Evolutionary conservation across 2,888 invertebrate species (phyloP).

Genomic region (Noctua comes): DNA sequence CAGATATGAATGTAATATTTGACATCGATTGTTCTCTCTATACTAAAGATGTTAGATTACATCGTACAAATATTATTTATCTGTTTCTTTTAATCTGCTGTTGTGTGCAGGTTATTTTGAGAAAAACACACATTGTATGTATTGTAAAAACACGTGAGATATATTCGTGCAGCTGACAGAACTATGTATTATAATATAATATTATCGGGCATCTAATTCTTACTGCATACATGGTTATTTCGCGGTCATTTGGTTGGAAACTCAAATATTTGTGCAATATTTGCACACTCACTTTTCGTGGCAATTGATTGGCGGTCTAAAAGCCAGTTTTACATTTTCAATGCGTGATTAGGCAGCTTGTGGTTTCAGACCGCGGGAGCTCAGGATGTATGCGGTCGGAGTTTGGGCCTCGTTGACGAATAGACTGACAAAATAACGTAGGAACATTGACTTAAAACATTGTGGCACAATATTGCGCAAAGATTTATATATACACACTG

Average conservation of each 20-base stretch:
- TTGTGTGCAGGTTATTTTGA: constrained; percentile 25
- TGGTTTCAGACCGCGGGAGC: constrained; percentile 33
- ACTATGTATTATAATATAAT: neutral
- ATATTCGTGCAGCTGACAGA: constrained; percentile 11
- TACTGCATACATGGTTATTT: constrained; percentile 36
- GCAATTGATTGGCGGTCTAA: constrained; percentile 5
- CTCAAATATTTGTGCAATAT: constrained; percentile 31
- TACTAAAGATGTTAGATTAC: constrained; percentile 42
- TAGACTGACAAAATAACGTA: constrained; percentile 29
- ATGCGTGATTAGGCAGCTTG: constrained; percentile 14
- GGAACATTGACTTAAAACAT: constrained; percentile 22
- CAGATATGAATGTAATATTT: constrained; percentile 43
- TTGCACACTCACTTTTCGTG: constrained; percentile 14
- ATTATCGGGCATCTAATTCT: constrained; percentile 20
- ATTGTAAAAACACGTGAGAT: constrained; percentile 19
- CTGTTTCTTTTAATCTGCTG: constrained; percentile 24
- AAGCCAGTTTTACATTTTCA: constrained; percentile 32
- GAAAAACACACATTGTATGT: constrained; percentile 24
- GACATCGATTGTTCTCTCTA: constrained; percentile 64
- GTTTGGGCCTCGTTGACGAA: constrained; percentile 47
- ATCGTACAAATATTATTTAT: constrained; percentile 47
- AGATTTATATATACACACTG: constrained; percentile 1
- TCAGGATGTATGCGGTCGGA: constrained; percentile 43
- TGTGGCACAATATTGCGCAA: constrained; percentile 27
- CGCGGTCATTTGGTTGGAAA: constrained; percentile 20